These are phyloP conservation scores for Hirundo rustica DNA, from an alignment of 2,797 vertebrate species.

Conservation along the genomic window DNA sequence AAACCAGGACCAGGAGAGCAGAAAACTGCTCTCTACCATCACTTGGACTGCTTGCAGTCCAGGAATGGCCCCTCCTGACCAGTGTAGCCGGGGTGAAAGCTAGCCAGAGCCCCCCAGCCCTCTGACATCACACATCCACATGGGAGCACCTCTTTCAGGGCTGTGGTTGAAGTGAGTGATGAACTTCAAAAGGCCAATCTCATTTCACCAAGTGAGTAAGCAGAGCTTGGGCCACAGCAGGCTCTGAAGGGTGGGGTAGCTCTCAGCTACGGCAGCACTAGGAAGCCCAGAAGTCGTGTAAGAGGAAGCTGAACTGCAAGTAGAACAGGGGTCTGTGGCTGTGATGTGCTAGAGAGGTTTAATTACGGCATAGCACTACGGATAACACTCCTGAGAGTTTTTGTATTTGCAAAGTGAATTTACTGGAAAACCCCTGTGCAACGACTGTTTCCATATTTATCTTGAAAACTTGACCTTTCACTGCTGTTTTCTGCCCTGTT, in stretches of 20 bases:
- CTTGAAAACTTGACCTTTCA: neutral
- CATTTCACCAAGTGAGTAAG: neutral
- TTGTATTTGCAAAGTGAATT: neutral
- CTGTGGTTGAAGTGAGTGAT: neutral
- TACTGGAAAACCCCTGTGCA: neutral
- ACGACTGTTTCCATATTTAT: neutral
- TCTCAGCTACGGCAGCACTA: fast-evolving
- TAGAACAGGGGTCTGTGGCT: neutral
- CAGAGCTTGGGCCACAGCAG: neutral
- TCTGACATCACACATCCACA: fast-evolving
- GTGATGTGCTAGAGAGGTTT: neutral
- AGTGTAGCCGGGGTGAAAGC: too few relatives aligned
- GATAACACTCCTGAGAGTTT: neutral
- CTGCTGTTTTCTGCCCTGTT: neutral
- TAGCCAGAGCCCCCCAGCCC: too few relatives aligned
- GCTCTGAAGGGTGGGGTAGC: neutral
- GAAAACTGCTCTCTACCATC: too few relatives aligned
- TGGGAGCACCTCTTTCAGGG: neutral
- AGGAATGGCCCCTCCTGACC: too few relatives aligned
- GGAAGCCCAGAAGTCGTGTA: neutral
- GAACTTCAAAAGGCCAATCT: neutral
- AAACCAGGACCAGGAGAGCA: too few relatives aligned
- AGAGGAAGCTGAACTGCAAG: neutral
- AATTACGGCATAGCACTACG: neutral
- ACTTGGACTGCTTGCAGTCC: too few relatives aligned